Conservation (phyloP, 2,888 invertebrate species). For the Synanthedon myopaeformis region DNA sequence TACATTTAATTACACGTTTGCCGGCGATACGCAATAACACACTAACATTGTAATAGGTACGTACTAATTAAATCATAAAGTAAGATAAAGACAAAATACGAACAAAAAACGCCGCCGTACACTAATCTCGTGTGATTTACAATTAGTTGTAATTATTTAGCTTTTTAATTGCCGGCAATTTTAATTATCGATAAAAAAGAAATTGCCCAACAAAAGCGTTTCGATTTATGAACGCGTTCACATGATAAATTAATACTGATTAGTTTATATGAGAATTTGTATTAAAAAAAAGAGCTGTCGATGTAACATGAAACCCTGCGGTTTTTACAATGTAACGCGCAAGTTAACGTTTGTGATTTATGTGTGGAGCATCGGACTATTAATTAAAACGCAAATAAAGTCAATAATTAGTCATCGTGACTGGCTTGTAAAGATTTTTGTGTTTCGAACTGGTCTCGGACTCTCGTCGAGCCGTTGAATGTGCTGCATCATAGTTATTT, state of each 20-base stretch:
- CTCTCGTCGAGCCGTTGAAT: slow-evolving; percentile 3
- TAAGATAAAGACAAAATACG: slow-evolving; percentile 45
- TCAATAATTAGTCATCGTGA: slow-evolving; percentile 13
- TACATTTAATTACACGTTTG: slow-evolving; percentile 40
- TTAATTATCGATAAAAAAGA: slow-evolving; percentile 57
- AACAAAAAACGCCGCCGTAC: slow-evolving; percentile 38
- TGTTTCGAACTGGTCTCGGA: slow-evolving; percentile 5
- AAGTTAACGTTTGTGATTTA: slow-evolving; percentile 6
- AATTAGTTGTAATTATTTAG: slow-evolving; percentile 57
- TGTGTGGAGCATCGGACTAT: neutral
- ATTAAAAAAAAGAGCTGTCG: neutral
- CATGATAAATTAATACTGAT: slow-evolving; percentile 27
- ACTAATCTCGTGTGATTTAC: slow-evolving; percentile 60
- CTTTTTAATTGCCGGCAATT: slow-evolving; percentile 55
- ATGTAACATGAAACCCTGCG: neutral
- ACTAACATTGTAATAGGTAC: slow-evolving; percentile 28
- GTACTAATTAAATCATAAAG: slow-evolving; percentile 64
- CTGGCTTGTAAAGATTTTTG: neutral
- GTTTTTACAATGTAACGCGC: neutral
- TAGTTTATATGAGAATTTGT: slow-evolving; percentile 13
- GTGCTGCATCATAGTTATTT: slow-evolving; percentile 46
- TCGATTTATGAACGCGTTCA: slow-evolving; percentile 30
- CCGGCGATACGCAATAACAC: slow-evolving; percentile 35
- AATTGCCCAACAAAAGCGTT: slow-evolving; percentile 20
- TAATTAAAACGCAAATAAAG: slow-evolving; percentile 2